These are phyloP conservation scores for Deroplatys truncata DNA, from an alignment of 2,888 invertebrate species.

Conservation along the genomic window DNA sequence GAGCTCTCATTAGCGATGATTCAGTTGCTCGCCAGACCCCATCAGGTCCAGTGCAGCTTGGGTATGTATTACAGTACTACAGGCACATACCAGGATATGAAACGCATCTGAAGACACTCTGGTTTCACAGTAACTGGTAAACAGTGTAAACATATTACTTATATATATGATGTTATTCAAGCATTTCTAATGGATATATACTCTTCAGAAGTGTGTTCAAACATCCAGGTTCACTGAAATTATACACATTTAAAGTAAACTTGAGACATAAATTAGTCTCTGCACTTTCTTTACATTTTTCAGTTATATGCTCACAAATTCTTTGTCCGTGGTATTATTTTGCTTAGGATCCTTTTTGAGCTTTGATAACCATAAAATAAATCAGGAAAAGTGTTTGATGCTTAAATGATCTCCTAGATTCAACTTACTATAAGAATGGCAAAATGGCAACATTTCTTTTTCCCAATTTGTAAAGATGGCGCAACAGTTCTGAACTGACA, in stretches of 20 bases:
- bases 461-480: no score
- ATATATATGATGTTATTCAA: no score
- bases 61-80: conserved; percentile 64
- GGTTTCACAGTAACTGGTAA: neutral
- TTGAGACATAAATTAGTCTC: neutral
- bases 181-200: neutral
- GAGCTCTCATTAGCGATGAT: conserved; percentile 92
- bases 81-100: neutral
- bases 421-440: no score
- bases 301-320: no score
- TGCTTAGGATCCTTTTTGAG: no score
- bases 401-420: no score
- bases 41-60: conserved; percentile 89
- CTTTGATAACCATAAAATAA: no score
- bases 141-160: neutral
- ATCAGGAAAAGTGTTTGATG: no score
- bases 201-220: neutral
- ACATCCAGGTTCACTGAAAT: neutral
- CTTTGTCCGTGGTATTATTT: no score
- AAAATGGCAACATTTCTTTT: no score
- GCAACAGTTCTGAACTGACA: no score
- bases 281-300: no score
- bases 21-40: conserved; percentile 75
- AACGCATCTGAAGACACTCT: neutral
- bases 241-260: neutral